Evolutionary conservation across 1,140 invertebrate species (phyloP).

Genomic region (Prorops nasuta): DNA sequence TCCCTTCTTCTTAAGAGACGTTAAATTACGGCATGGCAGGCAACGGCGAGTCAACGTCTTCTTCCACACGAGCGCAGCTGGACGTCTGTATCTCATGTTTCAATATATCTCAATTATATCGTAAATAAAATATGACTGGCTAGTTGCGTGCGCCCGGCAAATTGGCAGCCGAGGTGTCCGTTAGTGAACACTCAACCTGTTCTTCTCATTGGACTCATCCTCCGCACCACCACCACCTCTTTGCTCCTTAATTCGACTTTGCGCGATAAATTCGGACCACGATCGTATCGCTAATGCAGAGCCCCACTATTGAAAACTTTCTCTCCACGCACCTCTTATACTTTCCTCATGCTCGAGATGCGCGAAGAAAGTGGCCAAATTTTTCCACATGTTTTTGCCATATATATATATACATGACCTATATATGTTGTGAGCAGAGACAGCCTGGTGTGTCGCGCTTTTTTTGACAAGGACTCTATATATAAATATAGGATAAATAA

Average conservation of each 20-base stretch:
- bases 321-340: neutral
- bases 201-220: constrained; percentile 21
- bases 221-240: constrained; percentile 11
- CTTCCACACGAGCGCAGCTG: constrained; percentile 31
- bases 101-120: constrained; percentile 54
- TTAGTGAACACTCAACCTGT: constrained; percentile 41
- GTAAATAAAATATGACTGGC: constrained; percentile 50
- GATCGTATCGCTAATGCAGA: neutral
- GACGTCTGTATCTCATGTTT: constrained; percentile 45
- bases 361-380: too few species aligned
- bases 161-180: constrained; percentile 43
- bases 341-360: too few species aligned
- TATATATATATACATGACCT: too few species aligned
- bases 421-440: too few species aligned
- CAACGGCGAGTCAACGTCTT: constrained; percentile 14
- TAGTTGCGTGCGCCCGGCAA: constrained; percentile 44
- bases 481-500: too few species aligned
- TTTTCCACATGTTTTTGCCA: too few species aligned
- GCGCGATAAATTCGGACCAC: neutral
- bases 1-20: constrained; percentile 28
- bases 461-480: too few species aligned
- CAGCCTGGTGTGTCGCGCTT: too few species aligned
- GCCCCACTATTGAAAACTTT: neutral
- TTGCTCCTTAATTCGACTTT: neutral
- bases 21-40: constrained; percentile 28